Conservation (phyloP, 2,888 invertebrate genomes). For the Hoplodrina blanda region DNA sequence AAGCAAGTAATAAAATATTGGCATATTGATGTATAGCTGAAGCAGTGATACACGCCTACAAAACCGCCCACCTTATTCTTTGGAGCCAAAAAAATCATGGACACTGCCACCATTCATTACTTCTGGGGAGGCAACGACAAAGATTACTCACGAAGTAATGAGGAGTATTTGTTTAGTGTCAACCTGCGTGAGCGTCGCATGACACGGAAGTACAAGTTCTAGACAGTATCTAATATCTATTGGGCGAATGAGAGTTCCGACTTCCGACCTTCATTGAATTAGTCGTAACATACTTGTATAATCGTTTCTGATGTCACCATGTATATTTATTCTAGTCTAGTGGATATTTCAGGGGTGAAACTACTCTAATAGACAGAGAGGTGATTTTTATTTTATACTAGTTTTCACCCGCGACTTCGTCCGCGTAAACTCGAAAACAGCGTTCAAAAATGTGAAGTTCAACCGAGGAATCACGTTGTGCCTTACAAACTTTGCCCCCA, state of each 20-base stretch:
- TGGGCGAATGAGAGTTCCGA: constrained; percentile 1
- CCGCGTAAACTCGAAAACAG: too few relatives aligned
- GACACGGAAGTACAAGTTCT: constrained; percentile 17
- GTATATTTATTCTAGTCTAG: too few relatives aligned
- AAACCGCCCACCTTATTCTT: constrained; percentile 57
- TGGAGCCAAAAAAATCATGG: constrained; percentile 59
- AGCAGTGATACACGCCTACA: constrained; percentile 63
- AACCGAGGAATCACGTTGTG: too few relatives aligned
- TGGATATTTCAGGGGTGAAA: too few relatives aligned
- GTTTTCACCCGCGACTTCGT: too few relatives aligned
- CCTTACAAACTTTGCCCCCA: too few relatives aligned
- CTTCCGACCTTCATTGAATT: constrained; percentile 22
- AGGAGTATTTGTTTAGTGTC: constrained; percentile 31
- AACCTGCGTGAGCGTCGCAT: constrained; percentile 10
- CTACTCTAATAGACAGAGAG: too few relatives aligned
- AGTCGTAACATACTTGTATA: neutral
- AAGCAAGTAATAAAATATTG: constrained; percentile 65
- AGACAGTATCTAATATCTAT: constrained; percentile 9
- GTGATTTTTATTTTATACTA: too few relatives aligned
- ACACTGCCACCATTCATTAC: constrained; percentile 45
- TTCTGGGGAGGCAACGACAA: constrained; percentile 40
- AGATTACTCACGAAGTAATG: constrained; percentile 50
- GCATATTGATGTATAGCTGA: constrained; percentile 53
- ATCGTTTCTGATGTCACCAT: neutral
- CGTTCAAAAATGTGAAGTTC: too few relatives aligned